Percentiles rank a stretch among this genome's conserved stretches.
Conservation (phyloP, 2,113 vertebrate genomes). For the Caretta caretta region DNA sequence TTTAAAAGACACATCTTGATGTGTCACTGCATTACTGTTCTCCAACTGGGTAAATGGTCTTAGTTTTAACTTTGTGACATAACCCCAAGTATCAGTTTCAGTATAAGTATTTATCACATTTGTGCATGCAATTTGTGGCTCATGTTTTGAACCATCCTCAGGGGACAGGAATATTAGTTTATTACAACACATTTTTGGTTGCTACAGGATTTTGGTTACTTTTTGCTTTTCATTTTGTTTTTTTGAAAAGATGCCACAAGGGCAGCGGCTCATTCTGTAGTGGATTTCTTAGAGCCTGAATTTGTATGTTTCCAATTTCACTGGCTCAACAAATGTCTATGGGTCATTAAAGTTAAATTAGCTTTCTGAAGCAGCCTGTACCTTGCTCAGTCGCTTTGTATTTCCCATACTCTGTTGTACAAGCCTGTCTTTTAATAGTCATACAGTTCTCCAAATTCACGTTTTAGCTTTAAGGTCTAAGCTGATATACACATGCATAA, state of each 20-base stretch:
- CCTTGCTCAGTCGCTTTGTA: not conserved
- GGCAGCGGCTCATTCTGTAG: constrained; percentile 41
- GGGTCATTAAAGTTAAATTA: constrained; percentile 60
- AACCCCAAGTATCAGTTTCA: not conserved
- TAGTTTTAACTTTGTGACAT: not conserved
- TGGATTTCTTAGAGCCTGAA: not conserved
- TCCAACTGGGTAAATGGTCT: not conserved
- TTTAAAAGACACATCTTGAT: not conserved
- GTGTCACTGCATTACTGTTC: not conserved
- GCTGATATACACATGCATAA: not conserved
- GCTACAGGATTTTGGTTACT: not conserved
- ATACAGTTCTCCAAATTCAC: not conserved
- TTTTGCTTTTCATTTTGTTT: constrained; percentile 14
- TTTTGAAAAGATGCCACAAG: constrained; percentile 8
- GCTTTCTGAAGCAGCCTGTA: constrained; percentile 30
- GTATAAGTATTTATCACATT: not conserved
- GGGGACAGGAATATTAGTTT: not conserved
- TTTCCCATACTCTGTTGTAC: not conserved
- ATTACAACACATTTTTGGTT: not conserved
- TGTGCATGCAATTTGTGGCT: not conserved
- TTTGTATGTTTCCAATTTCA: constrained; percentile 37
- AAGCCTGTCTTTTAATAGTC: not conserved
- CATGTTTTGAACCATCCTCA: not conserved
- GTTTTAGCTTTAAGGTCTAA: not conserved
- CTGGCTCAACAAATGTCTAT: constrained; percentile 51